Evolutionary conservation across 2,797 vertebrate species (phyloP).

Genomic region (Mus caroli): DNA sequence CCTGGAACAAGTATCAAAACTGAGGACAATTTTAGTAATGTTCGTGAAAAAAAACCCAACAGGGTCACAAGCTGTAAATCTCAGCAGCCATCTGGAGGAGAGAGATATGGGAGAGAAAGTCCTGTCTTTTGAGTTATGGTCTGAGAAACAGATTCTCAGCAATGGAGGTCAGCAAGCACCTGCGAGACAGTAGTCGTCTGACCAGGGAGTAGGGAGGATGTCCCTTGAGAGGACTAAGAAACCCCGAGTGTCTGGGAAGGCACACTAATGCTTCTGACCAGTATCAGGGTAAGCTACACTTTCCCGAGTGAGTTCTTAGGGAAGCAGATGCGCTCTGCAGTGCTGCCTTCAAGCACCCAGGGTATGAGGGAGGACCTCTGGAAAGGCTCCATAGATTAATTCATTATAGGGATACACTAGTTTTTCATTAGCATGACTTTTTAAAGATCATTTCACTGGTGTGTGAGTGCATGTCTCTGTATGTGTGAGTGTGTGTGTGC

Average conservation of each 20-base stretch:
- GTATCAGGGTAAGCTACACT: not conserved
- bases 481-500: too few species aligned
- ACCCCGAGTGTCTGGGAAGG: not conserved
- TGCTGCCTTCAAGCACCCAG: not conserved
- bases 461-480: too few species aligned
- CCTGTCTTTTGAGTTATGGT: not conserved
- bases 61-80: not conserved
- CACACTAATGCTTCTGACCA: not conserved
- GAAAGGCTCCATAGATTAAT: not conserved
- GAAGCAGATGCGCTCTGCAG: too few species aligned
- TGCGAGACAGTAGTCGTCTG: not conserved
- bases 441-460: not conserved
- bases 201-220: not conserved
- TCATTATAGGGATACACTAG: not conserved
- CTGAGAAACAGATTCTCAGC: not conserved
- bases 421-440: not conserved
- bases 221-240: not conserved
- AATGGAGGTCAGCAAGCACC: not conserved
- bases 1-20: not conserved
- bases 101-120: not conserved
- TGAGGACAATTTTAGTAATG: not conserved
- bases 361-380: not conserved
- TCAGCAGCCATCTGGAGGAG: not conserved
- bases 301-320: not conserved
- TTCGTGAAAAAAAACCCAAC: not conserved